Evolutionary conservation across 2,797 vertebrate species (phyloP).

Genomic region (Anniella stebbinsi): DNA sequence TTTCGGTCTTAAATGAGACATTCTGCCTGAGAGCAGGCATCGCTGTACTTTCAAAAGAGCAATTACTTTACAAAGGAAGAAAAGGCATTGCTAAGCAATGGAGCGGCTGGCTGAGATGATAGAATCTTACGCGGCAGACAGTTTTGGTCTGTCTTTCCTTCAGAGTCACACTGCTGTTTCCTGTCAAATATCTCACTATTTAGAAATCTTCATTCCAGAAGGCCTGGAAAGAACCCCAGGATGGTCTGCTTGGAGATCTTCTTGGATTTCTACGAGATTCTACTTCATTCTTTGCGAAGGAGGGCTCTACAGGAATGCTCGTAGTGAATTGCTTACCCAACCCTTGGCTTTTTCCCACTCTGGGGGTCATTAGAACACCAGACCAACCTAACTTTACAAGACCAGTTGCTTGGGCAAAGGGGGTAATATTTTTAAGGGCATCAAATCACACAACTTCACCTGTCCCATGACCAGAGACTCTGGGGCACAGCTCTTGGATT

Average conservation of each 20-base stretch:
- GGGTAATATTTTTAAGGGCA: not conserved
- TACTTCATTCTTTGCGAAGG: constrained; percentile 7
- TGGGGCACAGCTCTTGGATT: not conserved
- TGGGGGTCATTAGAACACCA: not conserved
- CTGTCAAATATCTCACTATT: rapidly evolving
- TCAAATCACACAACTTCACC: not conserved
- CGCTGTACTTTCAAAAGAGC: not conserved
- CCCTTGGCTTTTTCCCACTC: not conserved
- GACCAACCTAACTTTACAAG: not conserved
- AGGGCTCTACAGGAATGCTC: not conserved
- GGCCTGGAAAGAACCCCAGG: not conserved
- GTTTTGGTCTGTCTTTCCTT: not conserved
- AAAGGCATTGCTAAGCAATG: not conserved
- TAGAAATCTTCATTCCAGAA: not conserved
- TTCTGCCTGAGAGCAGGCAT: not conserved
- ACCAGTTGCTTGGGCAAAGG: not conserved
- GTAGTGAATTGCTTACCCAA: not conserved
- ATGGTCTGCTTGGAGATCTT: rapidly evolving
- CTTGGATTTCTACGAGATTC: not conserved
- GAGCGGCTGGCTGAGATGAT: not conserved
- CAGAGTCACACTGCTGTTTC: rapidly evolving
- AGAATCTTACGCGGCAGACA: not conserved
- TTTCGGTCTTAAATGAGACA: not conserved
- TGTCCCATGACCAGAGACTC: not conserved
- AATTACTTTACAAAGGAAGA: not conserved